A percentile compares a stretch with the other conserved stretches of the same genome.
phyloP scores from a whole-genome alignment of 2,888 invertebrate genomes.

The Luperina testacea region DNA sequence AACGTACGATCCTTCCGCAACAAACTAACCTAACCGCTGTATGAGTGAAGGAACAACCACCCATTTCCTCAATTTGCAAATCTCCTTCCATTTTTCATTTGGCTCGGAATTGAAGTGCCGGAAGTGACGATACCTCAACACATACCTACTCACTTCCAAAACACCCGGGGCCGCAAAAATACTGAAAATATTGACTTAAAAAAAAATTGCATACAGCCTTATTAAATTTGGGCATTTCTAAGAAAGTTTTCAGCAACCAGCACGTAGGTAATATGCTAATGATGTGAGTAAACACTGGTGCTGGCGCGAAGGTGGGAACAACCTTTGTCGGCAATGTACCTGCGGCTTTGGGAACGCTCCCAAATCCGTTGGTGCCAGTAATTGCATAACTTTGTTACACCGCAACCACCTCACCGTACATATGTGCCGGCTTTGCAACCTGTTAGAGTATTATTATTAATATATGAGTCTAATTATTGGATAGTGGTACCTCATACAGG shows the following conservation, averaged over 20 bases:
- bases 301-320: conserved; percentile 46
- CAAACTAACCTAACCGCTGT: not conserved
- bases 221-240: not conserved
- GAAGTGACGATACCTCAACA: conserved; percentile 2
- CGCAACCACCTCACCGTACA: conserved; percentile 62
- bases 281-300: conserved; percentile 59
- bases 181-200: not conserved
- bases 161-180: not conserved
- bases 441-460: conserved; percentile 63
- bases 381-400: conserved; percentile 74
- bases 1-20: too few relatives aligned
- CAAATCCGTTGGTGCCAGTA: conserved; percentile 71
- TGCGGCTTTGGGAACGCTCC: conserved; percentile 69
- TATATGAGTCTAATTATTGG: conserved; percentile 55
- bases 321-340: conserved; percentile 56
- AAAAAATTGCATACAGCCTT: not conserved
- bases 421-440: conserved; percentile 66
- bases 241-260: conserved; percentile 29
- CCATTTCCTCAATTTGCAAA: conserved; percentile 6
- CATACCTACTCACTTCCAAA: too few relatives aligned
- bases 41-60: not conserved
- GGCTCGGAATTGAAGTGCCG: not conserved
- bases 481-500: not conserved
- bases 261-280: conserved; percentile 61
- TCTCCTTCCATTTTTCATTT: not conserved